Conservation (phyloP, 2,797 vertebrate genomes). For the Salarias fasciatus region DNA sequence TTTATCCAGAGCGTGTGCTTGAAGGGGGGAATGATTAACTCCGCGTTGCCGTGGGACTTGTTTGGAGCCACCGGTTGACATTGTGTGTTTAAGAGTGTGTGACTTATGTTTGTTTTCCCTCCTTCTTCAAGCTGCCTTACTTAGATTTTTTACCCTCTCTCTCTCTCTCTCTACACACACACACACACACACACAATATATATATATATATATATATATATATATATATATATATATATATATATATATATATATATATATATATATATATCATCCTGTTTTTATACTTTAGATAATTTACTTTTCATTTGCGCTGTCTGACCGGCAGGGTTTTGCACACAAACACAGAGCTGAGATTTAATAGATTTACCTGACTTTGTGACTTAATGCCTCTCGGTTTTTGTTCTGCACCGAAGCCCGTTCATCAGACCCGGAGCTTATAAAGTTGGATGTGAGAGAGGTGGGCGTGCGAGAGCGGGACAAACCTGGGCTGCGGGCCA, state of each 20-base stretch:
- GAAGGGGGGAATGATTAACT: slow-evolving; percentile 43
- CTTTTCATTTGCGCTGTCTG: slow-evolving; percentile 4
- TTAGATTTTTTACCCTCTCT: slow-evolving; percentile 1
- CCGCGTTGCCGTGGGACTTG: slow-evolving; percentile 26
- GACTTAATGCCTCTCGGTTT: slow-evolving; percentile 15
- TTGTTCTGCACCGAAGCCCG: slow-evolving; percentile 5
- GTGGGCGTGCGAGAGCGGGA: slow-evolving; percentile 11
- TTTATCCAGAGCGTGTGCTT: slow-evolving; percentile 32
- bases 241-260: no score
- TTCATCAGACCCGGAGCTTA: slow-evolving; percentile 24
- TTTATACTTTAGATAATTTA: slow-evolving; percentile 5
- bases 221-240: no score
- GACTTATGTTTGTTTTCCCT: slow-evolving; percentile 40
- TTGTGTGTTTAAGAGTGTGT: slow-evolving; percentile 28
- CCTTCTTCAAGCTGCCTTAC: not conserved
- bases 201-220: no score
- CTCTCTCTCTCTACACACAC: no score
- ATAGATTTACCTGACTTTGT: slow-evolving; percentile 25
- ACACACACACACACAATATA: no score
- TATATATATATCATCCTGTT: slow-evolving; percentile 1
- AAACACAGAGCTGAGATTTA: slow-evolving; percentile 10
- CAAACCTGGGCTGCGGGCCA: slow-evolving; percentile 33
- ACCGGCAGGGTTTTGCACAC: slow-evolving; percentile 15
- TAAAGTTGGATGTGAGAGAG: slow-evolving; percentile 28
- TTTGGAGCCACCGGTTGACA: slow-evolving; percentile 31